phyloP scores from a whole-genome alignment of 2,797 vertebrate species.

The Hylomyscus alleni region DNA sequence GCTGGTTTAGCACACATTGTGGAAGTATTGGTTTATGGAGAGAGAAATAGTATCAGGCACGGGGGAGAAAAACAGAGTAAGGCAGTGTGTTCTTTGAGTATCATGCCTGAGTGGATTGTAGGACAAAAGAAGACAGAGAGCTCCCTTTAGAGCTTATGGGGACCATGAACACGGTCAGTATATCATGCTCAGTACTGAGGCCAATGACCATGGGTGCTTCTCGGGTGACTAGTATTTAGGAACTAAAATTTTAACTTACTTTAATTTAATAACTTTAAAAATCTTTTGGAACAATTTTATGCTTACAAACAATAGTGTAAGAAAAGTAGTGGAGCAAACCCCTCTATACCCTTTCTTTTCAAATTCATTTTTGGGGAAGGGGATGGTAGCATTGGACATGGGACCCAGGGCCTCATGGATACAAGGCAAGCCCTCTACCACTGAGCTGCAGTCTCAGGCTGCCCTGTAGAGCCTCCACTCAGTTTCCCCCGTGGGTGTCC shows the following conservation, averaged over 20 bases:
- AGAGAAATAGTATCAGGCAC: neutral
- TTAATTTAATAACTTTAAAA: neutral
- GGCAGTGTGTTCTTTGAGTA: neutral
- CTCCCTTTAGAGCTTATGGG: fast-evolving
- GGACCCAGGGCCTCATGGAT: neutral
- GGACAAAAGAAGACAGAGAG: neutral
- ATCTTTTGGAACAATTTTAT: neutral
- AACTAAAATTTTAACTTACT: neutral
- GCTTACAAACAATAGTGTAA: neutral
- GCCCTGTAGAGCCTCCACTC: neutral
- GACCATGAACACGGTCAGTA: fast-evolving
- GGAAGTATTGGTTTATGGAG: neutral
- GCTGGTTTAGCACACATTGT: neutral
- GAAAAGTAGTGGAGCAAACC: neutral
- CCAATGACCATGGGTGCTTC: fast-evolving
- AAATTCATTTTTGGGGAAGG: neutral
- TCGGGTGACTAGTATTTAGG: neutral
- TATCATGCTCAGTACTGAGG: fast-evolving
- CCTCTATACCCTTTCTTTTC: neutral
- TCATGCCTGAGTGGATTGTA: fast-evolving
- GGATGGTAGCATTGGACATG: neutral
- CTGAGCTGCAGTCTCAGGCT: neutral
- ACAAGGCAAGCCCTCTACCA: neutral
- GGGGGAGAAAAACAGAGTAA: neutral
- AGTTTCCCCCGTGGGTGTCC: neutral